Evolutionary conservation across 2,113 vertebrate species (phyloP), one percentile per base, ranked within the genome.

Genomic region (Solenodon paradoxus): DNA sequence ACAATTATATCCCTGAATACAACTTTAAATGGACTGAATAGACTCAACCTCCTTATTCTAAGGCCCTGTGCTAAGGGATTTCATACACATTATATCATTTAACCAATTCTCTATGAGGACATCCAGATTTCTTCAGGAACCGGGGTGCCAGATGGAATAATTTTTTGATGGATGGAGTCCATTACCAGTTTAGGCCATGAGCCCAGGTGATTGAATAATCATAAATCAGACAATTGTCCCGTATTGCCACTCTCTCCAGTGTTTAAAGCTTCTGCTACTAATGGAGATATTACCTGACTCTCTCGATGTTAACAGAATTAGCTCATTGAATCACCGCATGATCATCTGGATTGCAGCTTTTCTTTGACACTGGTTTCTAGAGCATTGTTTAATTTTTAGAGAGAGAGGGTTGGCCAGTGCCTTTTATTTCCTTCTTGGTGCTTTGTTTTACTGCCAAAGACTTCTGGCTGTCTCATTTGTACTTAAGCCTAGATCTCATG

Each of bases 161-260:
- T 97, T 88, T 97, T 97, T 92, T 97, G 97, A 97, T 97, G 92
- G 80, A 97, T 97, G 78, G 95, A 95, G 77, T 97, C 97, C 90
- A 95, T 97, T 97, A 97, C 92, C 92, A 95, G 94, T 79, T 95
- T 96, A 97, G 93, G 94, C 96, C 81, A 96, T 59, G 94, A 95
- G 96, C 94, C 88, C 95, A 96, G 96, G 95, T 96, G 93, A 94
- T 55, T 95, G 97, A 95, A 90, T 95, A 97, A 69, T 80, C 95
- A 97, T 96, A 92, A 97, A 97, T 97, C 92, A 95, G 93, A 55
- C 66, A 64, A 84, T 95, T 95, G 94, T 95, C 88, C 86, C 78
- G 40, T 93, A 72, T 79, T 95, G 68, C 81, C 45, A 78, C 80
- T 85, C 71, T 59, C 40, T 96, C 90, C 59, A 57, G 63, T 90